Base-by-base conservation (phyloP, 2,113 vertebrate genomes). In the Peromyscus leucopus region DNA sequence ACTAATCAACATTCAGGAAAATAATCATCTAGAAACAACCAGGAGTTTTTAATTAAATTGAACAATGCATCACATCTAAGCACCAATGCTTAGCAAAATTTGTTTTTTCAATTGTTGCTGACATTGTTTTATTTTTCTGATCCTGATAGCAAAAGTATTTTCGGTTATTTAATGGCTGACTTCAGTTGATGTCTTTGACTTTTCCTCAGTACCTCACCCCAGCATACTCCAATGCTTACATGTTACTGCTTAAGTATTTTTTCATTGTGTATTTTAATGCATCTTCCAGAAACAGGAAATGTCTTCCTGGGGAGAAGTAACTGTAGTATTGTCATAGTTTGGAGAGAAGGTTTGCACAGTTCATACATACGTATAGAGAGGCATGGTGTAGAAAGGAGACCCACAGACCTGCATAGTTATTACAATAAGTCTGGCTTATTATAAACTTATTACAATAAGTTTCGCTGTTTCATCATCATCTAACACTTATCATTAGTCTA, bases 181-280 rank as follows among this genome's bases (percentile, higher is more conserved):
- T 26, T 96, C 36, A 63, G 51, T 46, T 90, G 97, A 97, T 87
- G 93, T 28, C 55, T 82, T 90, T 96, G 86, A 69, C 95, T 98
- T 94, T 89, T 72, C 78, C 91, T 96, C 57, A 97, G 89, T 94
- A 89, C 84, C 93, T 97, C 82, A 96, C 78, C 71, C 82, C 85
- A 90, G 22, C 85, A 97, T 90, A 51, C 42, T 97, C 76, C 28
- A 87, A 71, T 55, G 69, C 36, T 88, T 97, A 82, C 84, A 86
- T 97, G 87, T 97, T 98, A 95, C 89, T 97, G 74, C 24, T 97
- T 97, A 97, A 97, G 93, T 1, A 4, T 92, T 55, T 51, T 97
- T 42, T 71, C 94, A 97, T 97, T 96, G 84, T 95, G 85, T 91
- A 96, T 96, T 98, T 98, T 97, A 97, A 96, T 97, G 65, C 28